Conservation (phyloP, 2,888 invertebrate genomes). For the Aporophyla lueneburgensis region DNA sequence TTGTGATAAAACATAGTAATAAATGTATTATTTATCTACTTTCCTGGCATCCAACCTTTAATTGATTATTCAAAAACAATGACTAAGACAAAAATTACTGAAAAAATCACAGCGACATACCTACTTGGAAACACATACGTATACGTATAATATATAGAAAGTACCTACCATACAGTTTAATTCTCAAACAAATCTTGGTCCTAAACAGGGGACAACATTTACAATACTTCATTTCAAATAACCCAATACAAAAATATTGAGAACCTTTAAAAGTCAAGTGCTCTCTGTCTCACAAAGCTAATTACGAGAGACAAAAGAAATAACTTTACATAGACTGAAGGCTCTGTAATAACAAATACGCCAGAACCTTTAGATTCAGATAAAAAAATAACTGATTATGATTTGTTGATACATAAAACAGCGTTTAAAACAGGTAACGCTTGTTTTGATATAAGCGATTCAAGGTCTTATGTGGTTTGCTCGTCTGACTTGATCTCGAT, state of each 20-base stretch:
- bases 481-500: conserved; percentile 46
- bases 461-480: conserved; percentile 71
- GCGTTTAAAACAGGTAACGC: conserved; percentile 32
- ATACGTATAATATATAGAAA: not conserved
- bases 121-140: too few species aligned
- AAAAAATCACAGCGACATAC: not conserved
- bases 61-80: not conserved
- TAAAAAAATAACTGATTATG: conserved; percentile 18
- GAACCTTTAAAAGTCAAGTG: conserved; percentile 25
- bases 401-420: conserved; percentile 39
- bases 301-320: conserved; percentile 29
- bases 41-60: not conserved
- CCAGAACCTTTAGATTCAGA: conserved; percentile 7
- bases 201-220: not conserved
- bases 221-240: not conserved
- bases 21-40: not conserved
- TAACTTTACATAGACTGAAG: conserved; percentile 18
- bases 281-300: conserved; percentile 19
- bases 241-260: conserved; percentile 8
- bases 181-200: not conserved
- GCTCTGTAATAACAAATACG: conserved; percentile 13
- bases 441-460: conserved; percentile 40
- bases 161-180: too few species aligned
- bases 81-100: not conserved
- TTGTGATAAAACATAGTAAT: not conserved